Base-by-base conservation (phyloP, 2,888 invertebrate genomes). In the Omphaloscelis lunosa region DNA sequence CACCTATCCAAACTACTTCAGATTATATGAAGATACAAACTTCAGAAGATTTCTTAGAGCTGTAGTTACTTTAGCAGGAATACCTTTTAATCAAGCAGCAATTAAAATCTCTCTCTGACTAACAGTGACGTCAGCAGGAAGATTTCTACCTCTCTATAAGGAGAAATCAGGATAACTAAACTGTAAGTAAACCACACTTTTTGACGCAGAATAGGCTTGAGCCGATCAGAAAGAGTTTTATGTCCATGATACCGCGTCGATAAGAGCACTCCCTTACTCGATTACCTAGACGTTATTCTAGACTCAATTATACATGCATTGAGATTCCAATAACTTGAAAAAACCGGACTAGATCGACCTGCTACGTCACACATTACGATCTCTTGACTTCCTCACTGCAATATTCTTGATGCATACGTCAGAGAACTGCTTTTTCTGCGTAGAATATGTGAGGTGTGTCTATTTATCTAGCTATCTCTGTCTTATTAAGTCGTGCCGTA, bases 391-490 rank as follows among this genome's bases (percentile, higher is more conserved):
- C 51, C 53, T 53, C 0, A 34, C 53, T 34, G 34, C 17, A 53
- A 66, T 12, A 76, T 39, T 66, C 34, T 48, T 48, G 6, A 9
- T 48, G 23, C 3, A 15, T 27, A 65, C 66, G 78, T 77, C 67
- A 75, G 17, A n/a, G 7, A 39, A 66, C 34, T 27, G 27, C 56
- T 77, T 66, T 66, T 39, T 17, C 17, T 45, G 17, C n/a, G 4
- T 34, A 34, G 34, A 34, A 3, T 34, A 66, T 27, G 5, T 48
- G 66, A 66, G 8, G 12, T 48, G 27, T 27, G 12, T 45, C 48
- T 71, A 69, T 62, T 61, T 6, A 62, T 45, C 62, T 39, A 45
- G 34, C 20, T 15, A 48, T 69, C 20, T 72, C 9, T 20, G 20
- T 53, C 39, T 27, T 23, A 20, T 27, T 39, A 9, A 23, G 20